These are phyloP conservation scores for Ciconia stormi DNA, from an alignment of 2,113 vertebrate genomes.

Conservation along the genomic window DNA sequence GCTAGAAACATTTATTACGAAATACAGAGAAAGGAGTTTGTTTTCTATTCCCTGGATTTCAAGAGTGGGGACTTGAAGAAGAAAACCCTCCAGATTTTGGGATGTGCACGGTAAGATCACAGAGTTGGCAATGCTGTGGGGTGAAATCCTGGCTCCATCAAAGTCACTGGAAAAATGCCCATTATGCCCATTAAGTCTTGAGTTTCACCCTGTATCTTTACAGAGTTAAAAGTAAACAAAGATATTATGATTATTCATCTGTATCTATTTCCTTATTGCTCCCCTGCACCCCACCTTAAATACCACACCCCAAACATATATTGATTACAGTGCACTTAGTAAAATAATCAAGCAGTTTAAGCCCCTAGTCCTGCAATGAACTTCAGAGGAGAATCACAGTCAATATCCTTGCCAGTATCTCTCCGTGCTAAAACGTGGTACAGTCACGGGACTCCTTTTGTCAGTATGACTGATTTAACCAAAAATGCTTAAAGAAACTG, in stretches of 20 bases:
- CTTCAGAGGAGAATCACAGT: neutral
- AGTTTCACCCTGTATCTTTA: neutral
- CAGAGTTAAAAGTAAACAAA: neutral
- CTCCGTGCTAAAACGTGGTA: neutral
- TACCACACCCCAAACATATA: neutral
- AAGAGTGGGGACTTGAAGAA: neutral
- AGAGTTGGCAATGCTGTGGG: neutral
- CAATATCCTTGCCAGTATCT: neutral
- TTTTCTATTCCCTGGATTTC: neutral
- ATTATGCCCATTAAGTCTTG: neutral
- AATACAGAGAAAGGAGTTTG: neutral
- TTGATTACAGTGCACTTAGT: neutral
- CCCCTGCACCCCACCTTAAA: neutral
- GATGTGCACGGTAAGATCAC: neutral
- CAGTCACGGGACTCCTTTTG: neutral
- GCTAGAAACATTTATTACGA: neutral
- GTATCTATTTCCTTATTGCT: neutral
- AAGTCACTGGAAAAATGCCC: neutral
- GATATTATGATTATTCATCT: neutral
- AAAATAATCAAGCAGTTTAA: neutral
- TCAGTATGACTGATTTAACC: neutral
- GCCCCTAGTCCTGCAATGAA: neutral
- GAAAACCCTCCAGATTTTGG: neutral
- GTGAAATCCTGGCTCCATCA: neutral
- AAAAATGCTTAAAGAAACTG: neutral